phyloP scores from a whole-genome alignment of 2,797 vertebrate genomes.

The Anguilla anguilla region DNA sequence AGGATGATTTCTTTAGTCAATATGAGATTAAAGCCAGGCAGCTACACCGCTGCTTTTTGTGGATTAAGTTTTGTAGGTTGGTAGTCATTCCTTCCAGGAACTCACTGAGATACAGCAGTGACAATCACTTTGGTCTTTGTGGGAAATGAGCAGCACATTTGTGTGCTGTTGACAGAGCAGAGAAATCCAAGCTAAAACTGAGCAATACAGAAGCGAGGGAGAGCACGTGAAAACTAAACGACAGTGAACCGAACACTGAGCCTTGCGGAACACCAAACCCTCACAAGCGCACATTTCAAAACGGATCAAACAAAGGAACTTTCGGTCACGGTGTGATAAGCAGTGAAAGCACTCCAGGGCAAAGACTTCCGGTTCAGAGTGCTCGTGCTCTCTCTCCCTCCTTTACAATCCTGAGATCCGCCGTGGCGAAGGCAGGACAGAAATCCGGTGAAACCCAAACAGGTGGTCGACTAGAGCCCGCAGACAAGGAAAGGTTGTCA shows the following conservation, averaged over 20 bases:
- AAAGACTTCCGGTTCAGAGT: background rate
- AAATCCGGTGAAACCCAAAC: background rate
- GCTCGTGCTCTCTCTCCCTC: background rate
- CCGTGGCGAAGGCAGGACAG: background rate
- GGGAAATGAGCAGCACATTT: background rate
- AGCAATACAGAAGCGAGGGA: background rate
- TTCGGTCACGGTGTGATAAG: background rate
- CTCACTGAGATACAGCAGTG: background rate
- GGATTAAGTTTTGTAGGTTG: background rate
- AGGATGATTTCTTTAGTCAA: background rate
- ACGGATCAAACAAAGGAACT: background rate
- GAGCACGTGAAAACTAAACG: background rate
- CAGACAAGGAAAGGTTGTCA: background rate
- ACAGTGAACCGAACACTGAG: background rate
- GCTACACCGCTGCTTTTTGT: background rate
- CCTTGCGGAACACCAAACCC: background rate
- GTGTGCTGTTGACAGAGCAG: background rate
- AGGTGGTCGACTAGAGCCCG: background rate
- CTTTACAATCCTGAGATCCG: background rate
- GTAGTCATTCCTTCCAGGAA: background rate
- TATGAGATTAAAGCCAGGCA: background rate
- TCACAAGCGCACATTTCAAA: background rate
- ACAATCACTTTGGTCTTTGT: background rate
- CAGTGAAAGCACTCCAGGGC: background rate
- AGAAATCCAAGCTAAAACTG: background rate